phyloP scores from a whole-genome alignment of 2,797 vertebrate species.

The Podargus strigoides region DNA sequence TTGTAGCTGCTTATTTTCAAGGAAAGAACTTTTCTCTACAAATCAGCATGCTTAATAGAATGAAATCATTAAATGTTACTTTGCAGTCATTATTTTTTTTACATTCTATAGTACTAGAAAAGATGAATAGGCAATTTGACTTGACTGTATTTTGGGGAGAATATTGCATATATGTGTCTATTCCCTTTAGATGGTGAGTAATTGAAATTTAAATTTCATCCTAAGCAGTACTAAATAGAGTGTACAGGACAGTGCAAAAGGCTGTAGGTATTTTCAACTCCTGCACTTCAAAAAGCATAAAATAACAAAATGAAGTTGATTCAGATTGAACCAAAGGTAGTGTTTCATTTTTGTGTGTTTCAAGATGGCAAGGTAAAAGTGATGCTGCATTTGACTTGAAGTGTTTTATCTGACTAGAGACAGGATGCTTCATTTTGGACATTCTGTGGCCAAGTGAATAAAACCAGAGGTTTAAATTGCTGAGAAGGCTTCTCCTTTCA shows the following conservation, averaged over 20 bases:
- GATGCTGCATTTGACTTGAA: background rate
- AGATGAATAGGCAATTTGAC: background rate
- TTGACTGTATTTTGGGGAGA: background rate
- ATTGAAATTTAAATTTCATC: background rate
- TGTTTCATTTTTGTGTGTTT: background rate
- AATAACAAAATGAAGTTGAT: background rate
- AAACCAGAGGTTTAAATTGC: background rate
- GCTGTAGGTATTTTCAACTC: background rate
- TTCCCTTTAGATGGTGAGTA: background rate
- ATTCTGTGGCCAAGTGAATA: background rate
- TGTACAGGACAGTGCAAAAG: background rate
- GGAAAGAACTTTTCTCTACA: background rate
- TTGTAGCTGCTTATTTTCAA: background rate
- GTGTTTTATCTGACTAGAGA: background rate
- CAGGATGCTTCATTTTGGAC: background rate
- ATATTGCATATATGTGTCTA: background rate
- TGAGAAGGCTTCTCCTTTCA: background rate
- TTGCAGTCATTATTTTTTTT: background rate
- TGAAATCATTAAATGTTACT: background rate
- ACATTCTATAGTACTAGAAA: background rate
- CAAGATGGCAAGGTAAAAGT: background rate
- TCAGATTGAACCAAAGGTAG: background rate
- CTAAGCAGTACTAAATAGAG: background rate
- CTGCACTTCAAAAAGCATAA: background rate
- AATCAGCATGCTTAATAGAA: background rate